These are phyloP conservation scores for Helarctos malayanus DNA, from an alignment of 2,797 vertebrate species.

Conservation along the genomic window DNA sequence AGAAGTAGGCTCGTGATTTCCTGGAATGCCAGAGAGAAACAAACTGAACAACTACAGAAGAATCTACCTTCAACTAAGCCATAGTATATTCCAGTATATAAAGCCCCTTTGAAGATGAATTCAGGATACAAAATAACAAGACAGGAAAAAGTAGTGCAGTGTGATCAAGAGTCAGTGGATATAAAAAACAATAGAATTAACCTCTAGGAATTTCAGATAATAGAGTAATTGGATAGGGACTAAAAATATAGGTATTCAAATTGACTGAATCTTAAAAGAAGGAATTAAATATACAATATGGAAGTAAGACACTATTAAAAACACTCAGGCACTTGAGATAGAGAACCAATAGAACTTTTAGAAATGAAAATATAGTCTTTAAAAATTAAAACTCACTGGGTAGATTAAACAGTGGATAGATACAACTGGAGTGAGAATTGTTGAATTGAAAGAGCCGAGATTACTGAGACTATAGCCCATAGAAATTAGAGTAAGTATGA, in stretches of 20 bases:
- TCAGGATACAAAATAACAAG: slow-evolving; percentile 4
- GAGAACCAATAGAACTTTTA: neutral
- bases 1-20: neutral
- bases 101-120: neutral
- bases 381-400: slow-evolving; percentile 32
- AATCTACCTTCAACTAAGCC: neutral
- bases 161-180: neutral
- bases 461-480: neutral
- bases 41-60: neutral
- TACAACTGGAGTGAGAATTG: neutral
- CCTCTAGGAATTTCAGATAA: neutral
- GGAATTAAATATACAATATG: neutral
- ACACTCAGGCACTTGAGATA: neutral
- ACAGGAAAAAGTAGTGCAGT: neutral
- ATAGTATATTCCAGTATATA: neutral
- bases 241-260: neutral
- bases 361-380: slow-evolving; percentile 12
- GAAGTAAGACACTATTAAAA: neutral
- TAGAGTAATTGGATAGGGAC: neutral
- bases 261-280: slow-evolving; percentile 4
- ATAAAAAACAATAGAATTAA: neutral
- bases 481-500: slow-evolving; percentile 16
- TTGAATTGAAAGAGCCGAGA: neutral
- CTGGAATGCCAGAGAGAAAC: slow-evolving; percentile 6
- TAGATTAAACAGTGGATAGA: neutral